These are phyloP conservation scores for Trichosurus vulpecula DNA, from an alignment of 2,797 vertebrate genomes.

Conservation along the genomic window DNA sequence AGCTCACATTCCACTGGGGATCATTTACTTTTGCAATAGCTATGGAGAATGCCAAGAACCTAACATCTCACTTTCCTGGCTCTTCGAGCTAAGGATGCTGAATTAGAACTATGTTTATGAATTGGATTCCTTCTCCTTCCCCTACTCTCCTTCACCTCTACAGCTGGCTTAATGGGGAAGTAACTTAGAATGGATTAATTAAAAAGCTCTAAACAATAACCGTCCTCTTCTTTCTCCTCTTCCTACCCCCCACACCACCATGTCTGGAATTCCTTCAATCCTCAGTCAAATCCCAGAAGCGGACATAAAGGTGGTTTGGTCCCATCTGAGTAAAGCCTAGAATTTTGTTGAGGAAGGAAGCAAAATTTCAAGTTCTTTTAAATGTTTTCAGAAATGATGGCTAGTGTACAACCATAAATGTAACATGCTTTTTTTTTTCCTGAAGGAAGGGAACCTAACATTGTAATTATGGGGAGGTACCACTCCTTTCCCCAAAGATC, in stretches of 20 bases:
- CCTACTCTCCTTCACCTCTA: neutral
- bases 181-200: neutral
- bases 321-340: rapidly evolving
- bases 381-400: neutral
- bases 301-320: neutral
- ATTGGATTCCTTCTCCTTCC: neutral
- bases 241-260: neutral
- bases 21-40: neutral
- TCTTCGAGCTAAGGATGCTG: neutral
- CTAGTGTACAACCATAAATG: neutral
- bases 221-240: neutral
- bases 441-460: neutral
- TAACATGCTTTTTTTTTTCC: neutral
- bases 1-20: neutral
- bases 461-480: neutral
- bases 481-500: neutral
- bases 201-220: neutral
- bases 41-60: neutral
- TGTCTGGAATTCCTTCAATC: neutral
- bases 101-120: neutral
- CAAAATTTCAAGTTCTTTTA: constrained; percentile 20
- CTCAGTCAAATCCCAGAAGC: neutral
- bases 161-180: constrained; percentile 7
- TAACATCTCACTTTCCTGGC: neutral
- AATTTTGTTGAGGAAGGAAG: constrained; percentile 6